Percentiles rank a stretch among this genome's conserved stretches.
Conservation (phyloP, 2,113 vertebrate genomes). For the Menidia beryllina region DNA sequence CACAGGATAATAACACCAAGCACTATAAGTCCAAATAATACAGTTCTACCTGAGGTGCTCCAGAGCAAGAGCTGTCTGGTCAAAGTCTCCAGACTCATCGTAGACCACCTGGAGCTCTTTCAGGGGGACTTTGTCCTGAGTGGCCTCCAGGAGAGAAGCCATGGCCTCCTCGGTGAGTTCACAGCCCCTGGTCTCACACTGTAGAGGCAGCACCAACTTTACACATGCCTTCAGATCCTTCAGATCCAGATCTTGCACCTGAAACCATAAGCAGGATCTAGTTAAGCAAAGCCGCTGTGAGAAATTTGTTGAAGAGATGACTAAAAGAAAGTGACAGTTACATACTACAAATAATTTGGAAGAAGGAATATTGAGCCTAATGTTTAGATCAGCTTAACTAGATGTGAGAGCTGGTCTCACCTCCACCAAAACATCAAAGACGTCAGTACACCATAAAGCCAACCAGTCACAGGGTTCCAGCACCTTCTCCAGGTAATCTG, state of each 20-base stretch:
- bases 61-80: conserved; percentile 90
- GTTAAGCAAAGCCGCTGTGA: no score
- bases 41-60: conserved; percentile 90
- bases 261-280: conserved; percentile 17
- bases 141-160: conserved; percentile 86
- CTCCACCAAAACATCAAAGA: conserved; percentile 92
- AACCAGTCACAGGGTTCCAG: conserved; percentile 91
- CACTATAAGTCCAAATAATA: no score
- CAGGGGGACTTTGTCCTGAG: conserved; percentile 84
- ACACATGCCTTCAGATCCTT: conserved; percentile 85
- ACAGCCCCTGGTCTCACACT: conserved; percentile 83
- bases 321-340: no score
- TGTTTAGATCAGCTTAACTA: no score
- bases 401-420: conserved; percentile 73
- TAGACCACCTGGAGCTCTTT: conserved; percentile 89
- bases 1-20: neutral
- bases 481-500: conserved; percentile 94
- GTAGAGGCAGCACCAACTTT: conserved; percentile 82
- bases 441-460: conserved; percentile 89
- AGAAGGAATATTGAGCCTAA: no score
- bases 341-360: no score
- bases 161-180: conserved; percentile 85
- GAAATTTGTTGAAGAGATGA: no score
- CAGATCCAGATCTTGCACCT: conserved; percentile 88
- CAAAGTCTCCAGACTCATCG: conserved; percentile 89